Evolutionary conservation across 1,140 invertebrate species (phyloP).

Genomic region (Dolichoris vasculosae): DNA sequence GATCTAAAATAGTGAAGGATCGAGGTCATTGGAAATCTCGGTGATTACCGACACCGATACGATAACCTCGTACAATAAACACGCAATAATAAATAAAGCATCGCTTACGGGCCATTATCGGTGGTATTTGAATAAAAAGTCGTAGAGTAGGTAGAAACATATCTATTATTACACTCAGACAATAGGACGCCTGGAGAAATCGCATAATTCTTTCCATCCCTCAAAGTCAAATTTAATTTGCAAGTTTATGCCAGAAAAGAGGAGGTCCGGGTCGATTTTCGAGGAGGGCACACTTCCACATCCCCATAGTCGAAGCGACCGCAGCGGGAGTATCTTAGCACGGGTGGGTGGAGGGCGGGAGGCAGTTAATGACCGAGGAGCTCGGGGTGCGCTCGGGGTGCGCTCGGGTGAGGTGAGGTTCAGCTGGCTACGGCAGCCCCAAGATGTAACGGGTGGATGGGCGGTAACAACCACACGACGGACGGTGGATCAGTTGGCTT

Average conservation of each 20-base stretch:
- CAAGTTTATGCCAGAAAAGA: constrained; percentile 39
- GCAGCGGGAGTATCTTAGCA: background rate
- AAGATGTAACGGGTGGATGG: background rate
- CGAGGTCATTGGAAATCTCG: too few species aligned
- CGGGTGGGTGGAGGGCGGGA: background rate
- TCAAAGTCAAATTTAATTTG: constrained; percentile 35
- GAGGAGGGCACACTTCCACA: background rate
- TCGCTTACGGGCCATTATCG: background rate
- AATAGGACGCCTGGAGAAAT: background rate
- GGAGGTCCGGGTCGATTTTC: constrained; percentile 4
- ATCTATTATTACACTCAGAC: background rate
- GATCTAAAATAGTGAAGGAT: too few species aligned
- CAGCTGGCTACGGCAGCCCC: background rate
- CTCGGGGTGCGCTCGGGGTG: background rate
- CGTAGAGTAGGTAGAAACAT: background rate
- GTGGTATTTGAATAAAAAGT: background rate
- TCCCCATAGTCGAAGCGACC: background rate
- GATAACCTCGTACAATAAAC: too few species aligned
- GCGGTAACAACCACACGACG: background rate
- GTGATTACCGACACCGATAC: too few species aligned
- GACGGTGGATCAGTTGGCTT: constrained; percentile 19
- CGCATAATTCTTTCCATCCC: constrained; percentile 16
- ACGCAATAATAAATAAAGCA: background rate
- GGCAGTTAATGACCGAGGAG: constrained; percentile 24
- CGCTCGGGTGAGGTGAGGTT: background rate